These are phyloP conservation scores for Netelia fuscicornis DNA, from an alignment of 2,888 invertebrate species.

Conservation along the genomic window DNA sequence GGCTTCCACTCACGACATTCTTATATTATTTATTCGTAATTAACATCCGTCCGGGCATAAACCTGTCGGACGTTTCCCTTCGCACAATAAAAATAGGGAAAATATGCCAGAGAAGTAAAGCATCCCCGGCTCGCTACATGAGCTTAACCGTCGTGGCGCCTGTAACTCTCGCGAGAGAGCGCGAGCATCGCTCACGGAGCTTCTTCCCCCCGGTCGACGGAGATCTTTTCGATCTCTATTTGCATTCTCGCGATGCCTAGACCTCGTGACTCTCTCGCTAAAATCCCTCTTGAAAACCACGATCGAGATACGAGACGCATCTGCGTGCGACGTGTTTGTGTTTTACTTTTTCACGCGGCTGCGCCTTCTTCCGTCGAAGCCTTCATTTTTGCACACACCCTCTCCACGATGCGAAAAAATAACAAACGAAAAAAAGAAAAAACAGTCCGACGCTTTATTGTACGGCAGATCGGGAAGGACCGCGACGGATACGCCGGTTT, in stretches of 20 bases:
- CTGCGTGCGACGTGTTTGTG: not conserved
- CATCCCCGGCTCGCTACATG: not conserved
- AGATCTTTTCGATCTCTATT: conserved; percentile 51
- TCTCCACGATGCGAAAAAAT: conserved; percentile 11
- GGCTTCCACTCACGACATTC: conserved; percentile 9
- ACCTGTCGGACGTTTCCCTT: conserved; percentile 35
- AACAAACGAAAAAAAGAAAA: not conserved
- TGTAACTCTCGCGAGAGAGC: conserved; percentile 2
- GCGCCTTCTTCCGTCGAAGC: conserved; percentile 24
- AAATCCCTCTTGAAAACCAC: not conserved
- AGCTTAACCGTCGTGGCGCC: conserved; percentile 6
- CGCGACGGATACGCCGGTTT: conserved; percentile 15
- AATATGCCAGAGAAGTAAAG: not conserved
- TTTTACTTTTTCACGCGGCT: not conserved
- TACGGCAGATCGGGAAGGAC: not conserved
- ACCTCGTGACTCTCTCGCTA: conserved; percentile 12
- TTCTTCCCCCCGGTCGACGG: not conserved
- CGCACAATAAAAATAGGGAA: conserved; percentile 13
- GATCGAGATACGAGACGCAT: conserved; percentile 2
- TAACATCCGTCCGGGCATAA: conserved; percentile 38
- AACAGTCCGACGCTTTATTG: conserved; percentile 16
- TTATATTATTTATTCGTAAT: conserved; percentile 56
- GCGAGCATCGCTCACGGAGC: not conserved
- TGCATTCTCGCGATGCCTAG: conserved; percentile 31
- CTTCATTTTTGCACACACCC: conserved; percentile 43